Conservation (phyloP, 2,797 vertebrate species). For the Phrynocephalus guinanensis region DNA sequence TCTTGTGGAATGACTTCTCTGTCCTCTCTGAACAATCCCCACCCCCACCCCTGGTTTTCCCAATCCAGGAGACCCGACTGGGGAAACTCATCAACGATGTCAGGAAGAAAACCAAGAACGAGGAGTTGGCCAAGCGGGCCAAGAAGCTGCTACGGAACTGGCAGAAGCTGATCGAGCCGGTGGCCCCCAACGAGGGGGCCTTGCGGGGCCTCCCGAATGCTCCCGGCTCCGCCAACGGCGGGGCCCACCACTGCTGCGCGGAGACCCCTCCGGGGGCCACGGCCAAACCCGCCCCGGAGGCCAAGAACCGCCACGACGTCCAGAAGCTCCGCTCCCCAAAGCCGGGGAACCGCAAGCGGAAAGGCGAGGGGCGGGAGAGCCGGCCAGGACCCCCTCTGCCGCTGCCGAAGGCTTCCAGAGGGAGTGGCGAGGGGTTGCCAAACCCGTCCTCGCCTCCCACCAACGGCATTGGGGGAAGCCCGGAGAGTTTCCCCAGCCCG, state of each 20-base stretch:
- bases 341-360: constrained; percentile 81
- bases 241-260: constrained; percentile 88
- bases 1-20: too few relatives aligned
- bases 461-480: constrained; percentile 87
- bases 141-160: constrained; percentile 92
- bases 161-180: constrained; percentile 92
- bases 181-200: constrained; percentile 78
- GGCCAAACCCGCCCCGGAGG: constrained; percentile 85
- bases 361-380: constrained; percentile 82
- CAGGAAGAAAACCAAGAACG: constrained; percentile 92
- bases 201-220: constrained; percentile 81
- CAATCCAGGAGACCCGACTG: constrained; percentile 89
- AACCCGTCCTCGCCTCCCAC: constrained; percentile 85
- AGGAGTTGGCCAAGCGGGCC: constrained; percentile 92
- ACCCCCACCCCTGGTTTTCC: too few relatives aligned
- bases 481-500: constrained; percentile 82
- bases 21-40: too few relatives aligned
- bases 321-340: constrained; percentile 85
- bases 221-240: constrained; percentile 88
- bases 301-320: constrained; percentile 89
- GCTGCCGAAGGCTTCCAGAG: constrained; percentile 83
- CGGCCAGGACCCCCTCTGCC: constrained; percentile 75
- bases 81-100: constrained; percentile 97
- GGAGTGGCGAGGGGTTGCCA: constrained; percentile 81
- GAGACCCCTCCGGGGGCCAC: constrained; percentile 77